Evolutionary conservation across 2,888 invertebrate species (phyloP), one percentile per base, ranked within the genome.

Genomic region (Pristionchus mayeri): DNA sequence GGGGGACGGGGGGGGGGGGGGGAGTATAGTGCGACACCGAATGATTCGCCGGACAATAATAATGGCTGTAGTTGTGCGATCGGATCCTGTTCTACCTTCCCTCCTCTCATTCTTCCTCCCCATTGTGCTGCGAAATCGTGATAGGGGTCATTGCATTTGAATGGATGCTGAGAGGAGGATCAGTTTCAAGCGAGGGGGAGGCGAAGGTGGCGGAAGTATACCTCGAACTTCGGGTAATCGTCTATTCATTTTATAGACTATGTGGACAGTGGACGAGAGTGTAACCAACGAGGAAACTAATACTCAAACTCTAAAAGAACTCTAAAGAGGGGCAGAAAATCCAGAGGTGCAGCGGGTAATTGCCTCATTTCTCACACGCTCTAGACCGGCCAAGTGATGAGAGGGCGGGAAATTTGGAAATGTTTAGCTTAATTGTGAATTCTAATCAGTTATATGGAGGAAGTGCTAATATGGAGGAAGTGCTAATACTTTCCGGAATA

Each of bases 61-160:
- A 67, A 67, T 67, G 37, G 37, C 34, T 7, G 63, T 63, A 34
- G 63, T 63, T 16, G 63, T 67, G 67, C 67, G 60, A 18, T 27
- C 30, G 37, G 67, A 67, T 67, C 67, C 67, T 37, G 67, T 67
- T 67, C 67, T 63, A 16, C 24, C 27, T 37, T 21, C 37, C 21
- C 54, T 7, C 54, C 16, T 21, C n/a, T 54, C n/a, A 6, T 44
- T 44, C 24, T 24, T 57, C 24, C 57, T 57, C 57, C 2, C 57
- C 24, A 57, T 57, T 21, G 27, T 57, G 24, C 24, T 21, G 24
- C 24, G 11, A 18, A 34, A 37, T n/a, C 21, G n/a, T 37, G 67
- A 67, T 40, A 67, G 67, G 67, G 67, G 67, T 67, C 67, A 67
- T 67, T 67, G 67, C 37, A 40, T 67, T 67, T 67, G 67, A 67